Conservation (phyloP, 2,888 invertebrate species). For the Glaucopsyche alexis region DNA sequence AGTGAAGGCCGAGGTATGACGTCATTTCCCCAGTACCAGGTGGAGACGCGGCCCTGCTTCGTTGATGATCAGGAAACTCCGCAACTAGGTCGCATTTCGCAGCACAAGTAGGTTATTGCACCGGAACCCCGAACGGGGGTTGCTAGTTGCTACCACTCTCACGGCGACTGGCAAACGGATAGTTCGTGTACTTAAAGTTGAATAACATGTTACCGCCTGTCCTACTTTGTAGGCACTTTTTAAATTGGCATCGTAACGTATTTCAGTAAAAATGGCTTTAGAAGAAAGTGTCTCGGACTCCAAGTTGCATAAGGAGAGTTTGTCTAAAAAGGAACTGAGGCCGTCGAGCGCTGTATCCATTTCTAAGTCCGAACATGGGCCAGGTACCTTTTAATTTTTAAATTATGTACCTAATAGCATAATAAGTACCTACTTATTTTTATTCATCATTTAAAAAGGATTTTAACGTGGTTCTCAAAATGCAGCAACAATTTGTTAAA, state of each 20-base stretch:
- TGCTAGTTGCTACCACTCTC: constrained; percentile 10
- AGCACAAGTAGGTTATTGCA: constrained; percentile 78
- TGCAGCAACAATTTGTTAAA: background rate
- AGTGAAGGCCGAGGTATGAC: constrained; percentile 63
- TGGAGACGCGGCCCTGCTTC: constrained; percentile 64
- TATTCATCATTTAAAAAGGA: background rate
- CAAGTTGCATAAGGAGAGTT: constrained; percentile 69
- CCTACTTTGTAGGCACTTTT: constrained; percentile 56
- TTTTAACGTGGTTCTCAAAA: background rate
- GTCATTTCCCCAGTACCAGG: constrained; percentile 73
- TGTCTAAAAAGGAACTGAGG: constrained; percentile 64
- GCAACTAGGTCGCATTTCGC: constrained; percentile 77
- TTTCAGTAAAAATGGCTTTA: constrained; percentile 75
- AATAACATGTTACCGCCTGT: constrained; percentile 46
- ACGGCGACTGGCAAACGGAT: constrained; percentile 9
- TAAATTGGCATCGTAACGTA: constrained; percentile 49
- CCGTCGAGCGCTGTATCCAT: constrained; percentile 69
- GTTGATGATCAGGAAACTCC: constrained; percentile 66
- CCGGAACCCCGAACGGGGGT: constrained; percentile 44
- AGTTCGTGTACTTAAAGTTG: constrained; percentile 10
- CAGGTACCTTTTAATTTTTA: constrained; percentile 47
- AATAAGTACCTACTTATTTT: no score
- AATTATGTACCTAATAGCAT: background rate
- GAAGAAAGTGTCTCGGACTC: constrained; percentile 74
- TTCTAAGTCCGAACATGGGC: constrained; percentile 70